phyloP scores from a whole-genome alignment of 2,113 vertebrate genomes.

The Buteo buteo region DNA sequence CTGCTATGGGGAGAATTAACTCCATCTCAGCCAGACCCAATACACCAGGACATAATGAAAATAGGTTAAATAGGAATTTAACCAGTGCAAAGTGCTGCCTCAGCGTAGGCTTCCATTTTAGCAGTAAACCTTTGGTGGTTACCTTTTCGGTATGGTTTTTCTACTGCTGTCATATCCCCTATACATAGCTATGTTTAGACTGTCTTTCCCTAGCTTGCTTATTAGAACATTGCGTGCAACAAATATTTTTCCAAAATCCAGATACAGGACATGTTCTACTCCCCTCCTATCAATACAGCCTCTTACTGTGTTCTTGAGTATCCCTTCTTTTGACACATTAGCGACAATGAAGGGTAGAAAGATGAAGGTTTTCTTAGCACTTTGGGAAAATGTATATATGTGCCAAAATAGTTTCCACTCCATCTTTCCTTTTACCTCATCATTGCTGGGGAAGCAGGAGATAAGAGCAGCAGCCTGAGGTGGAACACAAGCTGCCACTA shows the following conservation, averaged over 20 bases:
- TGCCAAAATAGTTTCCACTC: neutral
- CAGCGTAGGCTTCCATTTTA: neutral
- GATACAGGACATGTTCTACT: neutral
- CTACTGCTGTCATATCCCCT: neutral
- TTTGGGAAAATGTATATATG: neutral
- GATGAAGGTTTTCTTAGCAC: neutral
- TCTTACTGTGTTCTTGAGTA: neutral
- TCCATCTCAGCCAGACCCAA: too few relatives aligned
- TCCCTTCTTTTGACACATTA: neutral
- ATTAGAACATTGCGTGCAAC: neutral
- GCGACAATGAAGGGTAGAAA: neutral
- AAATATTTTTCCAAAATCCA: neutral
- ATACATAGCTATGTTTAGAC: neutral
- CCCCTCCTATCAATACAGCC: neutral
- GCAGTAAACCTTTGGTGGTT: neutral
- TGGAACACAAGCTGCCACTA: slow-evolving; percentile 27
- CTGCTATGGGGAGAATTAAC: too few relatives aligned
- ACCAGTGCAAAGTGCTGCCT: neutral
- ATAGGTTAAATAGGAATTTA: neutral
- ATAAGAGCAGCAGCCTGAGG: neutral
- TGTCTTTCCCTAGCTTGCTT: neutral
- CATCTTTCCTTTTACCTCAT: slow-evolving; percentile 26
- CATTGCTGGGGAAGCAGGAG: slow-evolving; percentile 5
- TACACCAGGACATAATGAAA: neutral
- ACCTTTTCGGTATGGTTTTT: neutral